Evolutionary conservation across 2,888 invertebrate species (phyloP).

Genomic region (Heliconius ethilla): DNA sequence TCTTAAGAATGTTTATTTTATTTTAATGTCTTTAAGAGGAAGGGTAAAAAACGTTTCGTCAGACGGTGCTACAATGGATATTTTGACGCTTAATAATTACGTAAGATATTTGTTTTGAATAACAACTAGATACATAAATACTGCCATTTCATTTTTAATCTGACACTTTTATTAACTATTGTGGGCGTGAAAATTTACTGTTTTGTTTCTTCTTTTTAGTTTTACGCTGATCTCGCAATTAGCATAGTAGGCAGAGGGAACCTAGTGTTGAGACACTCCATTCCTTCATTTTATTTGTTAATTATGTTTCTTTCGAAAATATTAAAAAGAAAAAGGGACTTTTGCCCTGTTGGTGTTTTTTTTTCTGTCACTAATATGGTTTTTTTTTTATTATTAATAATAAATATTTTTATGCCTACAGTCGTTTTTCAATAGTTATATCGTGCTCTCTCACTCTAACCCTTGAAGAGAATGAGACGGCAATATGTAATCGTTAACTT

Average conservation of each 20-base stretch:
- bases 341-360: background rate
- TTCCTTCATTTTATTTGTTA: background rate
- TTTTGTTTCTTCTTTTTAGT: background rate
- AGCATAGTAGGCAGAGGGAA: background rate
- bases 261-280: background rate
- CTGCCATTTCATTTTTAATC: background rate
- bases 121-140: conserved; percentile 4
- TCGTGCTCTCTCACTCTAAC: conserved; percentile 5
- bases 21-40: background rate
- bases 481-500: conserved; percentile 3
- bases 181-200: conserved; percentile 1
- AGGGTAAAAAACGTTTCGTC: background rate
- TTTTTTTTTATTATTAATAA: background rate
- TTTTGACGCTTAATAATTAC: conserved; percentile 13
- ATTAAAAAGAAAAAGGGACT: background rate
- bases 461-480: background rate
- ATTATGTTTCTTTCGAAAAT: no score
- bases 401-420: background rate
- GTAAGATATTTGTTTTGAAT: conserved; percentile 3
- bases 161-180: background rate
- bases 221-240: background rate
- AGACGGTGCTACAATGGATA: background rate
- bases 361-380: background rate
- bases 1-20: no score
- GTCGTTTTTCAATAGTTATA: background rate